These are phyloP conservation scores for Elanoides forficatus DNA, from an alignment of 2,113 vertebrate species.

Conservation along the genomic window DNA sequence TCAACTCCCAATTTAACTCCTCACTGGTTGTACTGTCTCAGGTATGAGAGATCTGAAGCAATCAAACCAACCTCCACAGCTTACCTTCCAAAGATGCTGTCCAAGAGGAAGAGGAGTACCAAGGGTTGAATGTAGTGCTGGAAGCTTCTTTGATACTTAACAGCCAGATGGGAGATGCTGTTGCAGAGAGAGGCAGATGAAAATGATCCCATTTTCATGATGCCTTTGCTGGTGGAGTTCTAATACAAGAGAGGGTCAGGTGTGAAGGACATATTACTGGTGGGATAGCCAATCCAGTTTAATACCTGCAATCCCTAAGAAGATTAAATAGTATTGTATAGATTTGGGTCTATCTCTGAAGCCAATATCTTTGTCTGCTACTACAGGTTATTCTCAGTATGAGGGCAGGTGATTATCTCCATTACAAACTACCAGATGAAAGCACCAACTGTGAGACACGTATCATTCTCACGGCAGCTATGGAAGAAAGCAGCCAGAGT, in stretches of 20 bases:
- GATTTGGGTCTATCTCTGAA: conserved; percentile 48
- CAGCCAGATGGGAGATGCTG: conserved; percentile 15
- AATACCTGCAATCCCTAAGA: conserved; percentile 88
- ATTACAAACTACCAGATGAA: not conserved
- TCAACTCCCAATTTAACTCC: not conserved
- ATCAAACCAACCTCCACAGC: not conserved
- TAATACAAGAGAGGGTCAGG: conserved; percentile 70
- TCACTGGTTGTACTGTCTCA: not conserved
- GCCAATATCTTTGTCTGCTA: not conserved
- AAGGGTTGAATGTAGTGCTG: not conserved
- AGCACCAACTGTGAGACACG: not conserved
- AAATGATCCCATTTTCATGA: conserved; percentile 55
- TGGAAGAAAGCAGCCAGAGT: rapidly evolving
- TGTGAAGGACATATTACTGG: conserved; percentile 80
- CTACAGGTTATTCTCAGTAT: not conserved
- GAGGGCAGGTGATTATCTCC: not conserved
- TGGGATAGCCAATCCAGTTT: conserved; percentile 82
- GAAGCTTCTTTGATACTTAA: not conserved
- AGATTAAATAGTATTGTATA: conserved; percentile 79
- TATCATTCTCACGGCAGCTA: not conserved
- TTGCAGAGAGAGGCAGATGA: not conserved
- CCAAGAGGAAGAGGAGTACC: not conserved
- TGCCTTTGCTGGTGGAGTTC: conserved; percentile 16
- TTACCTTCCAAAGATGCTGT: conserved; percentile 66
- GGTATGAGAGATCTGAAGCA: not conserved